Percentiles rank a stretch among this genome's conserved stretches.
Evolutionary conservation across 2,113 vertebrate genomes (phyloP).

Genomic region (Myiopsitta monachus): DNA sequence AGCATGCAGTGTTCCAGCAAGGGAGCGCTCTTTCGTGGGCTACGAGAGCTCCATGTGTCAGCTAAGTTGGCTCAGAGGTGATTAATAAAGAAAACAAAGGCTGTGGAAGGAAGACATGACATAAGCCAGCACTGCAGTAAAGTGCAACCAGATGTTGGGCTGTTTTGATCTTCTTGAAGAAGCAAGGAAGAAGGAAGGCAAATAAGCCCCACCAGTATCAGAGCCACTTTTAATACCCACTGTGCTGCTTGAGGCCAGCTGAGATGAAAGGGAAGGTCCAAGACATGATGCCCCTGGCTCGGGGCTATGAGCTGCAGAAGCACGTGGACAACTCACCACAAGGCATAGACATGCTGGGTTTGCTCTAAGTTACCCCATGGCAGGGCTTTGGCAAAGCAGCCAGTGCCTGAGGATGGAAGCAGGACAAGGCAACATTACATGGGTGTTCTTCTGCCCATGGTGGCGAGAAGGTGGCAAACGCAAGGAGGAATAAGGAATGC

Average conservation of each 20-base stretch:
- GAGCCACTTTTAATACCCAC: not conserved
- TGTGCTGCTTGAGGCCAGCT: not conserved
- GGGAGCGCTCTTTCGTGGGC: constrained; percentile 16
- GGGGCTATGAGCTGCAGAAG: not conserved
- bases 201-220: not conserved
- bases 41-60: not conserved
- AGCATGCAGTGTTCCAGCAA: not conserved
- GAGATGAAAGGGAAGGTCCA: not conserved
- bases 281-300: fast-evolving
- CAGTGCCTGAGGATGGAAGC: not conserved
- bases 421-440: not conserved
- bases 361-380: not conserved
- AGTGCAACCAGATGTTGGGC: constrained; percentile 11
- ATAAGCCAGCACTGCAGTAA: not conserved
- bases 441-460: not conserved
- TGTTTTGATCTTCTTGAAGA: not conserved
- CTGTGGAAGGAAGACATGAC: not conserved
- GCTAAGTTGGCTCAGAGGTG: not conserved
- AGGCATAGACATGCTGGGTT: not conserved
- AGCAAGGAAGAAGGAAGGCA: not conserved
- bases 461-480: not conserved
- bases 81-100: constrained; percentile 34
- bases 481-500: not conserved
- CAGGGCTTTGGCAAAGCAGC: not conserved
- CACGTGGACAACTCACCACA: not conserved